Evolutionary conservation across 2,888 invertebrate genomes (phyloP).

Genomic region (Euphydryas editha): DNA sequence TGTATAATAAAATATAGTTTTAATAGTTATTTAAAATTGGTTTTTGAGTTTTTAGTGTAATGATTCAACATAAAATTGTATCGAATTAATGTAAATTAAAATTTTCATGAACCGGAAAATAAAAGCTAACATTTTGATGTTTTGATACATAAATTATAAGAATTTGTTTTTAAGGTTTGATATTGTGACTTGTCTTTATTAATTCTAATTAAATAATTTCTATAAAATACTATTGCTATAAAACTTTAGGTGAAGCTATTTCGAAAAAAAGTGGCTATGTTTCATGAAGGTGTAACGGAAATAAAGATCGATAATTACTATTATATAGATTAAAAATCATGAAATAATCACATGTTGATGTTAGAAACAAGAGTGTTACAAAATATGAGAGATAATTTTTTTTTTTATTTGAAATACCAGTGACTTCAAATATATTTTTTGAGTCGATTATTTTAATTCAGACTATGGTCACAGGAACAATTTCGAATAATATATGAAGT

Average conservation of each 20-base stretch:
- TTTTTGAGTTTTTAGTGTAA: no score
- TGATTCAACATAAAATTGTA: background rate
- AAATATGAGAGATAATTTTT: slow-evolving; percentile 26
- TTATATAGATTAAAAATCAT: slow-evolving; percentile 33
- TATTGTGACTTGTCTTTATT: slow-evolving; percentile 70
- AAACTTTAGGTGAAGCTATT: slow-evolving; percentile 57
- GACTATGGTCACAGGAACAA: background rate
- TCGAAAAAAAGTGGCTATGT: slow-evolving; percentile 44
- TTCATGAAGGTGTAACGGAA: slow-evolving; percentile 37
- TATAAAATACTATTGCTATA: slow-evolving; percentile 61
- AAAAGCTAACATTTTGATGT: slow-evolving; percentile 53
- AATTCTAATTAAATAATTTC: slow-evolving; percentile 53
- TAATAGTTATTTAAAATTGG: no score
- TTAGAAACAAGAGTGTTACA: slow-evolving; percentile 37
- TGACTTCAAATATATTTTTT: slow-evolving; percentile 34
- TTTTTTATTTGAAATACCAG: slow-evolving; percentile 39
- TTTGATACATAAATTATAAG: slow-evolving; percentile 57
- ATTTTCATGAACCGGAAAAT: slow-evolving; percentile 52
- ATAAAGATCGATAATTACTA: slow-evolving; percentile 32
- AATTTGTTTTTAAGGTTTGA: slow-evolving; percentile 66
- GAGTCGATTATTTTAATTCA: background rate
- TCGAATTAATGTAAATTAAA: slow-evolving; percentile 14
- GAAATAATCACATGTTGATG: slow-evolving; percentile 40
- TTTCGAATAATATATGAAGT: background rate
- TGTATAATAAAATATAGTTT: no score